Base-by-base conservation (phyloP, 2,888 invertebrate species). In the Neuroscelio doddi region DNA sequence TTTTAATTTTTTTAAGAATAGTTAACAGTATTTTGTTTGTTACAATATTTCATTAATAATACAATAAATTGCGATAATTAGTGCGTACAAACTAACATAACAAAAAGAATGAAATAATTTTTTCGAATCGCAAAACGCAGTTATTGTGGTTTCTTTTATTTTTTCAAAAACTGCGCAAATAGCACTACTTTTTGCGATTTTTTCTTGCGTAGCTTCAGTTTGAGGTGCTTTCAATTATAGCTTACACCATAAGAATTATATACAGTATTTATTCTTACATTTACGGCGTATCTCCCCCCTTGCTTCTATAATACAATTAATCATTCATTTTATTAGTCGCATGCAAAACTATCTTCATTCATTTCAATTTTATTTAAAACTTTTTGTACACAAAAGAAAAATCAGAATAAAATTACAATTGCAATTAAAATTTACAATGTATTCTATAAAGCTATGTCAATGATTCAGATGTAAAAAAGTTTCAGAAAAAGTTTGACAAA, bases 1-100 rank as follows among this genome's bases (percentile, higher is more conserved):
- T 82, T 82, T 82, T 81, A 80, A 81, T 81, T 78, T 81, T 74
- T 80, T 82, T 82, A 82, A 82, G 82, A 82, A 82, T 82, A 82
- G 79, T 81, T 82, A 82, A 83, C 83, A 83, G 81, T 83, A 82
- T 79, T 78, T 80, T 80, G 75, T 81, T 83, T 82, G 78, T 83
- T 82, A 83, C 82, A 83, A 77, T 83, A 79, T 80, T 75, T 81
- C 80, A 78, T 79, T 78, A 77, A 81, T 79, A 78, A 80, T 80
- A n/a, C n/a, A 82, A 76, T 81, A 79, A 80, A 81, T 81, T 81
- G 80, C 78, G 73, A 77, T 81, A 80, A 79, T 82, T 81, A 78
- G 76, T 79, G 78, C 77, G 71, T 82, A 80, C 70, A 79, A 81
- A 82, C 77, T 79, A 83, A 82, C 0, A 10, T 79, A 81, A 82